Conservation (phyloP, 2,888 invertebrate species). For the Rhogogaster chlorosoma region DNA sequence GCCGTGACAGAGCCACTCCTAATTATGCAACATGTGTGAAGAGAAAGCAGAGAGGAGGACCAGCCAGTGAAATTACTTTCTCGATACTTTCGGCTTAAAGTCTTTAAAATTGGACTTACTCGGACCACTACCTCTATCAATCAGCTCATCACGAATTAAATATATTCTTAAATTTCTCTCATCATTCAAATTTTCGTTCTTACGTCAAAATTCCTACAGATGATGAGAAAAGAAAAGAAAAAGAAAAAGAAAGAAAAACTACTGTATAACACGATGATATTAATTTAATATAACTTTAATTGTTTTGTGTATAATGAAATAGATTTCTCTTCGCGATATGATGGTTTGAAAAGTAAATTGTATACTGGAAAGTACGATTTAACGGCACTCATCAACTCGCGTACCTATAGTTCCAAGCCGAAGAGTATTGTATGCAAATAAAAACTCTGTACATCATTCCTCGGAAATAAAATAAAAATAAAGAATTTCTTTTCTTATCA, state of each 20-base stretch:
- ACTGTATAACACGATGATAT: not conserved
- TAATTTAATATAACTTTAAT: not conserved
- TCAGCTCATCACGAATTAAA: not conserved
- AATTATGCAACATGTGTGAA: slow-evolving; percentile 71
- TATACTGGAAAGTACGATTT: slow-evolving; percentile 9
- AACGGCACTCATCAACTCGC: not conserved
- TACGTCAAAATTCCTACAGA: not conserved
- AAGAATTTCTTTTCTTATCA: not conserved
- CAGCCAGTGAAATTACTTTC: slow-evolving; percentile 43
- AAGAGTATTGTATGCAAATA: not conserved
- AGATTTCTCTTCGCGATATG: slow-evolving; percentile 8
- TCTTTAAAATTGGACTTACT: not conserved
- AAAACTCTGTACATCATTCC: not conserved
- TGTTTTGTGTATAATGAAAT: slow-evolving; percentile 6
- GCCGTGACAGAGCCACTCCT: slow-evolving; percentile 69
- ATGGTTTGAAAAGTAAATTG: not conserved
- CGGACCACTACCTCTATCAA: not conserved
- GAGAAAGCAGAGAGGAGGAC: slow-evolving; percentile 74
- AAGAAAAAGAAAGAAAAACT: too few relatives aligned
- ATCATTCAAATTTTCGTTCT: not conserved
- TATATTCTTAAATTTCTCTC: not conserved
- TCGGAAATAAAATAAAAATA: not conserved
- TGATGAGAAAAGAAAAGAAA: not conserved
- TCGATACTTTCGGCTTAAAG: slow-evolving; percentile 25
- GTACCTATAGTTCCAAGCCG: not conserved